Conservation (phyloP, 2,888 invertebrate genomes). For the Congeria kusceri region DNA sequence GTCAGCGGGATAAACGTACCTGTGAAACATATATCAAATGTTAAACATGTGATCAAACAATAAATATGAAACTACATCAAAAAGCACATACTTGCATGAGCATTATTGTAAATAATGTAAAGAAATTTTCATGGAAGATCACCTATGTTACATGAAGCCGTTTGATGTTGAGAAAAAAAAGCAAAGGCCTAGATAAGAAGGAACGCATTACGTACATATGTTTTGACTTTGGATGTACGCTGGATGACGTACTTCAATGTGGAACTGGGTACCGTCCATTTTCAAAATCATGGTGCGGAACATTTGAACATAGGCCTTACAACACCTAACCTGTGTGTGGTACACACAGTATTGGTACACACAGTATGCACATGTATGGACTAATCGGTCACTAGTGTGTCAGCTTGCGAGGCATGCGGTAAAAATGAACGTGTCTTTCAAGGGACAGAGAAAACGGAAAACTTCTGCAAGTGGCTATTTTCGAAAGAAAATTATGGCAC, state of each 20-base stretch:
- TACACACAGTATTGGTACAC: too few relatives aligned
- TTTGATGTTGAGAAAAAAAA: background rate
- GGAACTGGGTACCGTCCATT: conserved; percentile 7
- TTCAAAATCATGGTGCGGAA: conserved; percentile 30
- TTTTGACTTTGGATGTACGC: conserved; percentile 31
- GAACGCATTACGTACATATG: background rate
- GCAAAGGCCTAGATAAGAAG: background rate
- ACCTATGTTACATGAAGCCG: conserved; percentile 17
- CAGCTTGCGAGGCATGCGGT: conserved; percentile 37
- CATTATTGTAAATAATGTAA: conserved; percentile 17
- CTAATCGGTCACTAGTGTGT: background rate
- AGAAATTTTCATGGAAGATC: conserved; percentile 13
- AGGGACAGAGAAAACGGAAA: conserved; percentile 24
- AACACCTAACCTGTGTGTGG: conserved; percentile 10
- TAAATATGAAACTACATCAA: conserved; percentile 15
- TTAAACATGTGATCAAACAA: conserved; percentile 11
- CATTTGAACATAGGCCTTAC: conserved; percentile 24
- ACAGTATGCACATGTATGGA: background rate
- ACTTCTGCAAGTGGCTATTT: conserved; percentile 61
- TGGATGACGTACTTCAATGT: background rate
- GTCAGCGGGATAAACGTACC: background rate
- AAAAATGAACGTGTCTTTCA: conserved; percentile 40
- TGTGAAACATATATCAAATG: conserved; percentile 21
- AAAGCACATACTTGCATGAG: conserved; percentile 11
- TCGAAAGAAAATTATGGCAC: conserved; percentile 41